Percentiles rank a stretch among this genome's conserved stretches.
Evolutionary conservation across 1,140 invertebrate species (phyloP).

Genomic region (Polypedilum vanderplanki): DNA sequence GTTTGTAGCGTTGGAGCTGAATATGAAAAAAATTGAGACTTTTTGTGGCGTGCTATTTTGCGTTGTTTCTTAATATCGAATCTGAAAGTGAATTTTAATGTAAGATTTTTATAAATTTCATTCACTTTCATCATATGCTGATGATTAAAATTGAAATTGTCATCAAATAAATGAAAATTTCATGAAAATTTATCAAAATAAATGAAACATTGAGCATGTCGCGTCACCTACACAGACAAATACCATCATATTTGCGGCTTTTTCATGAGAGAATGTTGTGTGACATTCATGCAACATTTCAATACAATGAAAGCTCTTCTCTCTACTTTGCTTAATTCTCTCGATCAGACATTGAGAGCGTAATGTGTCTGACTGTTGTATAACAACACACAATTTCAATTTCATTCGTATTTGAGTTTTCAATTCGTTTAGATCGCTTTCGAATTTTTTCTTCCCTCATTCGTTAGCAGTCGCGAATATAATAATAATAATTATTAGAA

Average conservation of each 20-base stretch:
- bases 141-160: background rate
- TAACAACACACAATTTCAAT: background rate
- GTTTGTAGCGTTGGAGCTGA: background rate
- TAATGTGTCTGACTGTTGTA: background rate
- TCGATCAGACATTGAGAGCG: background rate
- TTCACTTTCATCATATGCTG: too few relatives aligned
- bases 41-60: slow-evolving; percentile 17
- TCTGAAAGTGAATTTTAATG: background rate
- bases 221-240: slow-evolving; percentile 2
- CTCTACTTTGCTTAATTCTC: too few relatives aligned
- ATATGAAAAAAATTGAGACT: background rate
- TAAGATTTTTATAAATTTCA: too few relatives aligned
- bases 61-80: background rate
- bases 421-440: slow-evolving; percentile 26
- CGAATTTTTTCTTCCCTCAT: background rate
- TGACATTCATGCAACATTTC: background rate
- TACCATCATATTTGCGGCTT: background rate
- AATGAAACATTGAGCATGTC: slow-evolving; percentile 12
- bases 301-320: background rate
- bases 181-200: background rate
- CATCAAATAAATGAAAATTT: background rate
- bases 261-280: slow-evolving; percentile 10
- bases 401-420: slow-evolving; percentile 26
- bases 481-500: background rate
- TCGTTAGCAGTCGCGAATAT: background rate